These are phyloP conservation scores for Caenorhabditis wallacei DNA, from an alignment of 2,888 invertebrate species.

Conservation along the genomic window DNA sequence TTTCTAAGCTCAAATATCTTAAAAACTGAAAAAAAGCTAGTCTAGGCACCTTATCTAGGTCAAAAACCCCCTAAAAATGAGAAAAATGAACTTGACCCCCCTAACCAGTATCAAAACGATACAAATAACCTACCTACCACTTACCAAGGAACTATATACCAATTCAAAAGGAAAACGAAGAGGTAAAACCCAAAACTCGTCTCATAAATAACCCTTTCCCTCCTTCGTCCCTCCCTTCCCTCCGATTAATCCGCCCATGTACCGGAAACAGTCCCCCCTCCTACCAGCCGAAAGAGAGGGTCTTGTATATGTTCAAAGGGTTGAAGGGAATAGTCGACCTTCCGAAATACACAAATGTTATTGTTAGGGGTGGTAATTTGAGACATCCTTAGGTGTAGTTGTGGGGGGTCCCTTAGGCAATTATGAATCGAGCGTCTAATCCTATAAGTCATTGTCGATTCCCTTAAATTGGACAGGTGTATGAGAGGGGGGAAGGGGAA, in stretches of 20 bases:
- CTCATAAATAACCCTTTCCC: conserved; percentile 45
- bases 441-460: conserved; percentile 58
- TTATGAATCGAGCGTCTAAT: conserved; percentile 34
- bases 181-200: neutral
- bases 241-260: conserved; percentile 62
- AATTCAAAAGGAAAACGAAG: too few relatives aligned
- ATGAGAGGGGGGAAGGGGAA: conserved; percentile 24
- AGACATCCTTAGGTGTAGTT: conserved; percentile 39
- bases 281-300: too few relatives aligned
- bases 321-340: neutral
- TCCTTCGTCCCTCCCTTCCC: conserved; percentile 1
- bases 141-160: too few relatives aligned
- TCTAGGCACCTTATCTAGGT: too few relatives aligned
- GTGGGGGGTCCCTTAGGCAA: neutral
- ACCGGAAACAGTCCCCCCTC: conserved; percentile 49
- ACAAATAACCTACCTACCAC: too few relatives aligned
- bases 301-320: conserved; percentile 24
- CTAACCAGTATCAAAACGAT: too few relatives aligned
- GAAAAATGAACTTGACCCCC: too few relatives aligned
- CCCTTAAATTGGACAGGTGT: conserved; percentile 34
- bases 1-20: too few relatives aligned
- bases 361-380: conserved; percentile 40
- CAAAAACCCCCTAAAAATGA: too few relatives aligned
- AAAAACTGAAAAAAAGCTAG: too few relatives aligned
- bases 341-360: conserved; percentile 12